Percentiles rank a stretch among this genome's conserved stretches.
phyloP scores from a whole-genome alignment of 2,113 vertebrate species.

The Uria aalge region DNA sequence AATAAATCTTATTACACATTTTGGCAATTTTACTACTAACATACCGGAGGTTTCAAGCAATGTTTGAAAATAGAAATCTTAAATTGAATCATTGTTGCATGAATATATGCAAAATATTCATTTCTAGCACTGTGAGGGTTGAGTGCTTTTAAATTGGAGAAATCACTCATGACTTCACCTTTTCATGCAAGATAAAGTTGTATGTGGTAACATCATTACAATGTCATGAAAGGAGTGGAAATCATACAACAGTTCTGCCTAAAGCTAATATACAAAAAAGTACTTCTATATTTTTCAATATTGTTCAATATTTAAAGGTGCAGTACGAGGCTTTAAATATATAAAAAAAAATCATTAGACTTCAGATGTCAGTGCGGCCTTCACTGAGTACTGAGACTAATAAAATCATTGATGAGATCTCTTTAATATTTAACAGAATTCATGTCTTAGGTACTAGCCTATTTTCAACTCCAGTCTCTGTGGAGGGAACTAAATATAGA shows the following conservation, averaged over 20 bases:
- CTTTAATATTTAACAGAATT: constrained; percentile 82
- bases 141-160: constrained; percentile 99
- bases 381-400: constrained; percentile 77
- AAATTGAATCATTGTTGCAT: constrained; percentile 99
- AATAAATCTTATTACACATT: constrained; percentile 89
- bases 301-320: constrained; percentile 85
- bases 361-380: constrained; percentile 73
- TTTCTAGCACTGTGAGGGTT: constrained; percentile 98
- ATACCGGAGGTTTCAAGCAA: constrained; percentile 89
- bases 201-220: constrained; percentile 97
- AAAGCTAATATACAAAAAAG: constrained; percentile 85
- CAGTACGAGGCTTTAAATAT: constrained; percentile 76
- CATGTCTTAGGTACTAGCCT: constrained; percentile 71
- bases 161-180: constrained; percentile 99
- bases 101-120: constrained; percentile 99
- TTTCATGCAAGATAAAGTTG: constrained; percentile 99
- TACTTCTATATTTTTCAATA: constrained; percentile 84
- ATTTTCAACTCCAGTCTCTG: constrained; percentile 69
- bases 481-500: constrained; percentile 69
- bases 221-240: constrained; percentile 90
- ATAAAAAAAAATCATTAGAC: constrained; percentile 73
- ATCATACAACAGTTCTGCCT: constrained; percentile 85
- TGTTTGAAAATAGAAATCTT: constrained; percentile 99
- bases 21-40: constrained; percentile 93
- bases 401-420: constrained; percentile 81